Conservation (phyloP, 2,888 invertebrate genomes). For the Glaucopsyche alexis region DNA sequence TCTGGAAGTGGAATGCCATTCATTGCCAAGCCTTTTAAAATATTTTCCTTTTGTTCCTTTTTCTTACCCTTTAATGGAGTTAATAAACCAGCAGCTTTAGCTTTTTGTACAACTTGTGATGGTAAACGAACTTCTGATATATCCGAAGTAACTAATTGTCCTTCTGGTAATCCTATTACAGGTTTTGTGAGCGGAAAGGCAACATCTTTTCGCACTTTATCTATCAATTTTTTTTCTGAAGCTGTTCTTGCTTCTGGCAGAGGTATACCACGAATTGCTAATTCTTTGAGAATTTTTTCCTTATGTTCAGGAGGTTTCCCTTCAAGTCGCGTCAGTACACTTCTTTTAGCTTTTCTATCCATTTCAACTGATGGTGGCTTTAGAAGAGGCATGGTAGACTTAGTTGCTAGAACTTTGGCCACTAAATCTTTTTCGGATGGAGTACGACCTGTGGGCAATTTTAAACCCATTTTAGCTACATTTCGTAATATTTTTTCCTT, state of each 20-base stretch:
- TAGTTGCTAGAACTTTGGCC: conserved; percentile 29
- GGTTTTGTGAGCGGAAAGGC: conserved; percentile 38
- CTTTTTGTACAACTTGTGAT: conserved; percentile 41
- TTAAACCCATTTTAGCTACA: conserved; percentile 34
- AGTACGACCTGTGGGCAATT: conserved; percentile 37
- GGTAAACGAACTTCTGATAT: conserved; percentile 29
- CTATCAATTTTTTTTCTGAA: conserved; percentile 35
- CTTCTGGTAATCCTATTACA: background rate
- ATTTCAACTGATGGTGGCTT: background rate
- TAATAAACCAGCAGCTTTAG: conserved; percentile 41
- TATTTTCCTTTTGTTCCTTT: conserved; percentile 37
- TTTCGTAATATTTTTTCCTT: conserved; percentile 40
- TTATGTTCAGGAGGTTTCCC: conserved; percentile 40
- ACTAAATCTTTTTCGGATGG: conserved; percentile 36
- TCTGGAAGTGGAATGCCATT: conserved; percentile 38
- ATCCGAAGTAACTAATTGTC: background rate
- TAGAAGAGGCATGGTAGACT: background rate
- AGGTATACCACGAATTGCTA: conserved; percentile 38
- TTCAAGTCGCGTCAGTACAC: conserved; percentile 34
- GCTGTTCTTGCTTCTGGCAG: conserved; percentile 38
- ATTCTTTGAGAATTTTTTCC: conserved; percentile 38
- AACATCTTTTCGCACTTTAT: conserved; percentile 34
- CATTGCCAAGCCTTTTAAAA: conserved; percentile 35
- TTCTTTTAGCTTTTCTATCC: conserved; percentile 30
- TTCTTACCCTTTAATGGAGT: conserved; percentile 41